These are phyloP conservation scores for Pseudanteris insignis DNA, from an alignment of 2,888 invertebrate species.

Conservation along the genomic window DNA sequence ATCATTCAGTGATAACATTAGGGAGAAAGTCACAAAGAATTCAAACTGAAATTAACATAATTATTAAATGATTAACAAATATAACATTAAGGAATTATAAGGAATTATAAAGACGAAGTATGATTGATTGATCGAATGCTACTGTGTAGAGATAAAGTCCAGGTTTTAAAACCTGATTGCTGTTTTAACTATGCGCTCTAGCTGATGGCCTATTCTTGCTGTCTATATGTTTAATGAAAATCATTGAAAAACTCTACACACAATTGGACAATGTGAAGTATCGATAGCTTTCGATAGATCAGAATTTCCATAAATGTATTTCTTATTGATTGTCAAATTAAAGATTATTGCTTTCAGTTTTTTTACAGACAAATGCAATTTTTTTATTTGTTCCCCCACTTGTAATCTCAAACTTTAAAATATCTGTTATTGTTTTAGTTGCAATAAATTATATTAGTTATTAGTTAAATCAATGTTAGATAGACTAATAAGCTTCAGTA, in stretches of 20 bases:
- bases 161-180: slow-evolving; percentile 31
- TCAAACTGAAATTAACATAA: too few relatives aligned
- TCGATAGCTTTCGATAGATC: slow-evolving; percentile 39
- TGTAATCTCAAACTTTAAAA: too few relatives aligned
- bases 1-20: too few relatives aligned
- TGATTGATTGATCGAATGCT: slow-evolving; percentile 22
- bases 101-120: slow-evolving; percentile 17
- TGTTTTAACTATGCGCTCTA: slow-evolving; percentile 57
- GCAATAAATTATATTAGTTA: too few relatives aligned
- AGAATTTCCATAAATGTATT: slow-evolving; percentile 53
- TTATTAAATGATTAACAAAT: too few relatives aligned
- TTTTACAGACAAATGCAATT: too few relatives aligned
- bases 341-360: slow-evolving; percentile 61
- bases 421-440: too few relatives aligned
- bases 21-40: too few relatives aligned
- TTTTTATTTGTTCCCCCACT: too few relatives aligned
- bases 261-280: slow-evolving; percentile 34
- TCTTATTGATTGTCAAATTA: slow-evolving; percentile 56
- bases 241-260: slow-evolving; percentile 45
- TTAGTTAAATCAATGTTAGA: too few relatives aligned
- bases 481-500: too few relatives aligned
- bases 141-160: slow-evolving; percentile 43
- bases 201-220: slow-evolving; percentile 45
- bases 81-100: slow-evolving; percentile 1
- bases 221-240: slow-evolving; percentile 9